phyloP scores from a whole-genome alignment of 2,113 vertebrate genomes.

The Dasypus novemcinctus region DNA sequence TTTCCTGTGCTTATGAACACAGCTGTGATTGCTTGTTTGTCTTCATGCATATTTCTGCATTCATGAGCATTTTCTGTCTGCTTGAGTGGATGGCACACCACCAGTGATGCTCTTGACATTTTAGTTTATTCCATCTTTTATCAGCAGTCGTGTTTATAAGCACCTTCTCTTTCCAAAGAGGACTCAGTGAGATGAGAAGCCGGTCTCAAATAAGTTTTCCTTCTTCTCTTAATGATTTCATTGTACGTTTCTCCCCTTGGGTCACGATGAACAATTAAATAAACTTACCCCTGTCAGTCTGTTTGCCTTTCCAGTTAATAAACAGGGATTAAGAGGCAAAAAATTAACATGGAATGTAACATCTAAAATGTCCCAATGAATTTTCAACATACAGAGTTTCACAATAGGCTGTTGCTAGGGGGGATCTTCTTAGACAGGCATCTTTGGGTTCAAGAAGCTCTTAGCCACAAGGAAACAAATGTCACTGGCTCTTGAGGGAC shows the following conservation, averaged over 20 bases:
- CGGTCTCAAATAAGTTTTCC: not conserved
- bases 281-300: not conserved
- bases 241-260: not conserved
- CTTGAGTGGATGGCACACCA: accelerated
- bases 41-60: not conserved
- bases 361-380: not conserved
- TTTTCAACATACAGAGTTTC: not conserved
- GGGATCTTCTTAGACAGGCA: no score
- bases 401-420: not conserved
- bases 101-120: not conserved
- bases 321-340: not conserved
- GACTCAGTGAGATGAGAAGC: not conserved
- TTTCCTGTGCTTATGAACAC: not conserved
- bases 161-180: not conserved
- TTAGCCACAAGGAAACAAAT: not conserved
- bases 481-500: not conserved
- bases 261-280: not conserved
- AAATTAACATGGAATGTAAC: not conserved
- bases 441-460: not conserved
- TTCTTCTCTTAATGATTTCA: not conserved
- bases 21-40: not conserved
- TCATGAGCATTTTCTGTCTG: accelerated
- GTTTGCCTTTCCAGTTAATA: not conserved
- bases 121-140: not conserved
- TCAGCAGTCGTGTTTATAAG: not conserved